Evolutionary conservation across 2,113 vertebrate genomes (phyloP), one percentile per base, ranked within the genome.

Genomic region (Piprites chloris): DNA sequence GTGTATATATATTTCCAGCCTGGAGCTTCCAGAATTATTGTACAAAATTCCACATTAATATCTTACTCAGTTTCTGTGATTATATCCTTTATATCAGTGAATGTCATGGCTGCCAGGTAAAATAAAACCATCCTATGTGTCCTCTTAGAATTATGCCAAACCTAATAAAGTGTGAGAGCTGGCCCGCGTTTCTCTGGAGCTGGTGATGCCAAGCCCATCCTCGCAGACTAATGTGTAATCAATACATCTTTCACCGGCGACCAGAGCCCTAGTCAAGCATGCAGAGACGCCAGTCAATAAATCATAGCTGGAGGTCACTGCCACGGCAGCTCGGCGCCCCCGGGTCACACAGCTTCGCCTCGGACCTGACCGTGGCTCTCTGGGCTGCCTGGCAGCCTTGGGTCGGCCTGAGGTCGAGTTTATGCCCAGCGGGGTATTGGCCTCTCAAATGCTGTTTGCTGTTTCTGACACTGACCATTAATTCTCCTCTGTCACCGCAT

Each of bases 51-150:
- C 67, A 69, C 89, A 87, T 94, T 91, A 96, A 89, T 72, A 93
- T 76, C 85, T 92, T 93, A 90, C 65, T 89, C 83, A 68, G 74
- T 93, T 96, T 94, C 85, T 76, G 69, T 67, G 93, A 97, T 96
- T 97, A 97, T 87, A 90, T 94, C 93, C 90, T 97, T 96, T 96
- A 96, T 96, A 97, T 96, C 96, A 96, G 89, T 52, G 91, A 95
- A 94, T 93, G 93, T 95, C 93, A 95, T 55, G 90, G 71, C 89
- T 97, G 93, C 94, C 93, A 96, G 94, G 95, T 96, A 79, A 96
- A 95, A 96, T 96, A 95, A 97, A 97, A 62, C 86, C 85, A 91
- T 96, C 82, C 44, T 80, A 39, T 83, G 87, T 20, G 93, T 94
- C 90, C 95, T 93, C 85, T 89, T 52, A 91, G 89, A 89, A 96